A percentile compares a stretch with the other conserved stretches of the same genome.
phyloP scores from a whole-genome alignment of 2,888 invertebrate genomes.

The Eueremaeus valkanovi region DNA sequence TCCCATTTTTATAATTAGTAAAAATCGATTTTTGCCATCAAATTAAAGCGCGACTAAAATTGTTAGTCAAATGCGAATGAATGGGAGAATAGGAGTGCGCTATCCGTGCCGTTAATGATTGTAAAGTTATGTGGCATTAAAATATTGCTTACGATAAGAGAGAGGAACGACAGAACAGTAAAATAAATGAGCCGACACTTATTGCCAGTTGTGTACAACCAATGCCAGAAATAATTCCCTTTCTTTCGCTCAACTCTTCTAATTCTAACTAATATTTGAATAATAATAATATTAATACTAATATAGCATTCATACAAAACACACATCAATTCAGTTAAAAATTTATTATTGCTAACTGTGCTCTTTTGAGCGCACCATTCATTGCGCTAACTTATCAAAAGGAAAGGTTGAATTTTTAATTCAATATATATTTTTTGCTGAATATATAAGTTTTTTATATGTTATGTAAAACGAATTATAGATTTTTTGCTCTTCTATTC shows the following conservation, averaged over 20 bases:
- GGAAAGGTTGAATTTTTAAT: not conserved
- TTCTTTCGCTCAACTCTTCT: not conserved
- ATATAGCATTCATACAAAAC: not conserved
- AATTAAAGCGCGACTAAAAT: not conserved
- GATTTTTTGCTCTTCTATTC: not conserved
- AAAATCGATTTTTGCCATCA: slow-evolving; percentile 1
- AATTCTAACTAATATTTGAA: not conserved
- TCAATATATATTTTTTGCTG: not conserved
- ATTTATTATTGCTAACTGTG: not conserved
- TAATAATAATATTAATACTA: not conserved
- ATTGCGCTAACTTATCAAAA: not conserved
- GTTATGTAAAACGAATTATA: not conserved
- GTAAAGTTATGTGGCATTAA: not conserved
- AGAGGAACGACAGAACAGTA: not conserved
- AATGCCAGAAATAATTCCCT: not conserved
- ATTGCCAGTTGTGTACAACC: not conserved
- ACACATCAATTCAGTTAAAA: not conserved
- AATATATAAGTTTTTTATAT: not conserved
- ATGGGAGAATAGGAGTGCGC: not conserved
- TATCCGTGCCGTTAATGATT: not conserved
- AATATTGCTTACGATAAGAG: not conserved
- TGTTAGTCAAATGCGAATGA: not conserved
- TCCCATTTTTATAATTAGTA: not conserved
- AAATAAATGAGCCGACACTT: not conserved
- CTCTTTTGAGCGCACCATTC: not conserved